These are phyloP conservation scores for Otus scops DNA, from an alignment of 2,797 vertebrate genomes.

Conservation along the genomic window DNA sequence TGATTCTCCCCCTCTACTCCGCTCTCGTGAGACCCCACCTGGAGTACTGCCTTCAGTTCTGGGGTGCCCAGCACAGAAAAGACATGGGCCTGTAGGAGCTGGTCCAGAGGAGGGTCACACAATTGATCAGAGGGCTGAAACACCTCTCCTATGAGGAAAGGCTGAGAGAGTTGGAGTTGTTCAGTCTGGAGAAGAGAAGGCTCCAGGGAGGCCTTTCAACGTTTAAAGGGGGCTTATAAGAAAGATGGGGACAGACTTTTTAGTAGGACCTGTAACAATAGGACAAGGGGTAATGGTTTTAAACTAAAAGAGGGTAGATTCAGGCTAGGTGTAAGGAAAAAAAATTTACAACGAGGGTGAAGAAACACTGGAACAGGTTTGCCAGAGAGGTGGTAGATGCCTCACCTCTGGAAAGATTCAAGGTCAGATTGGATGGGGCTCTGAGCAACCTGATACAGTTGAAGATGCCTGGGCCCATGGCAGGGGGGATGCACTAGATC, in stretches of 20 bases:
- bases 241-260: background rate
- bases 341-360: rapidly evolving
- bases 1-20: background rate
- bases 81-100: background rate
- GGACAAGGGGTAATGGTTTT: background rate
- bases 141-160: background rate
- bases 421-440: background rate
- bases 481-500: background rate
- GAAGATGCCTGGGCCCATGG: background rate
- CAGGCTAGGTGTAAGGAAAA: background rate
- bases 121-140: background rate
- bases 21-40: background rate
- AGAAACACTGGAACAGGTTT: background rate
- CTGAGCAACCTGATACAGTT: background rate
- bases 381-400: background rate
- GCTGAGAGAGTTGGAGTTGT: background rate
- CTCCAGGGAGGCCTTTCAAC: background rate
- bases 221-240: background rate
- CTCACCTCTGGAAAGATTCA: rapidly evolving
- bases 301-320: background rate
- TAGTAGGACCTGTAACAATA: background rate
- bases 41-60: background rate
- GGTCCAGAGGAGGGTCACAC: background rate
- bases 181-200: background rate
- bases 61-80: background rate